These are phyloP conservation scores for Gymnogyps californianus DNA, from an alignment of 2,113 vertebrate species.

Conservation along the genomic window DNA sequence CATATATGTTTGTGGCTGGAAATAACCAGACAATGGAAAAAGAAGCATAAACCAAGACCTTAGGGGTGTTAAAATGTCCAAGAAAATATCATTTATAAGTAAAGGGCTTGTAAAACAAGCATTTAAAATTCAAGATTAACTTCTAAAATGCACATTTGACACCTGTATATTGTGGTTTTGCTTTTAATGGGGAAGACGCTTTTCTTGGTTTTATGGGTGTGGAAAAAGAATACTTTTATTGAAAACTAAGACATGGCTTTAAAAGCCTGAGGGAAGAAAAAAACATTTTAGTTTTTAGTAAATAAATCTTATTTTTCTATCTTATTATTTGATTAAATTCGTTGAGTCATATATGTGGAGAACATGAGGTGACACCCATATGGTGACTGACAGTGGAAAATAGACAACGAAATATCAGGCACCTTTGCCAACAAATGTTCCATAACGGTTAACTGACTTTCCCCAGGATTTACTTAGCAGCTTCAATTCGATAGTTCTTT, in stretches of 20 bases:
- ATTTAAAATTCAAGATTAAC: background rate
- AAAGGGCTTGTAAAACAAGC: background rate
- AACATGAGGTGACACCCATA: background rate
- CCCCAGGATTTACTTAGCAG: background rate
- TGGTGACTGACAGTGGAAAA: background rate
- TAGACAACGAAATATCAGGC: background rate
- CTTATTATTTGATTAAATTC: background rate
- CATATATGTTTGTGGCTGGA: background rate
- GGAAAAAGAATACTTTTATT: background rate
- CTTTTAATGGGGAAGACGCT: background rate
- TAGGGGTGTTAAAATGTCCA: background rate
- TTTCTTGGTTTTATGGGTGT: background rate
- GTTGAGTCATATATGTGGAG: fast-evolving
- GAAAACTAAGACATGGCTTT: background rate
- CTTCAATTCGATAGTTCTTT: background rate
- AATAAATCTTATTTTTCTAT: background rate
- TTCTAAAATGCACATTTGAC: background rate
- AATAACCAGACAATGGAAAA: background rate
- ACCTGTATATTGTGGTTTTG: background rate
- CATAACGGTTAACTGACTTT: background rate
- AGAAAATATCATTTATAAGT: background rate
- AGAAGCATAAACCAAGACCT: background rate
- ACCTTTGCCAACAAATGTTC: background rate
- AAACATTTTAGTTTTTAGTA: background rate
- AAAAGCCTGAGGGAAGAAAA: background rate